Percentiles rank a stretch among this genome's conserved stretches.
Conservation (phyloP, 2,888 invertebrate species). For the Drosophila pseudotalamancana region DNA sequence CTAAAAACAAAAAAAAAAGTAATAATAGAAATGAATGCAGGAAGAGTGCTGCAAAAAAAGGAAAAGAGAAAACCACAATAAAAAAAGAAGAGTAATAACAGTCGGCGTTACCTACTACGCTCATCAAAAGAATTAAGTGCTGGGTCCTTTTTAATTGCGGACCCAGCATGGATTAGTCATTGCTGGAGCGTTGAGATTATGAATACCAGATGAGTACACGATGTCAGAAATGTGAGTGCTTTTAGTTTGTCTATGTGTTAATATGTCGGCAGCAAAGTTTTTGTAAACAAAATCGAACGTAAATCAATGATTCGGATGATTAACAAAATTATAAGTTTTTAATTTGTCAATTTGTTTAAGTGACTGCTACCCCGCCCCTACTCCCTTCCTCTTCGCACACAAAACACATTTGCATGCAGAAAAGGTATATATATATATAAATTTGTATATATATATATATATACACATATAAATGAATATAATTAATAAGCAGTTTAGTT, state of each 20-base stretch:
- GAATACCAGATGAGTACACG: slow-evolving; percentile 49
- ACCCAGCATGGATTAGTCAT: slow-evolving; percentile 67
- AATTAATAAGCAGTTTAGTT: slow-evolving; percentile 77
- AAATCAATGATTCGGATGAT: slow-evolving; percentile 31
- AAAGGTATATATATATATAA: slow-evolving; percentile 54
- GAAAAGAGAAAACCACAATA: slow-evolving; percentile 21
- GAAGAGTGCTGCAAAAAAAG: slow-evolving; percentile 47
- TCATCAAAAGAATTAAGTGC: slow-evolving; percentile 62
- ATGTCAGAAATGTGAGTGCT: slow-evolving; percentile 62
- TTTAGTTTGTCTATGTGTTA: slow-evolving; percentile 68
- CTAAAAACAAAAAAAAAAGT: slow-evolving; percentile 50
- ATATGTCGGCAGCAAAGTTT: slow-evolving; percentile 48
- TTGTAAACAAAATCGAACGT: slow-evolving; percentile 36
- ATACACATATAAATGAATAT: slow-evolving; percentile 70
- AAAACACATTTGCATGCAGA: slow-evolving; percentile 70
- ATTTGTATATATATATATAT: slow-evolving; percentile 46
- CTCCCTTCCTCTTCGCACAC: slow-evolving; percentile 38
- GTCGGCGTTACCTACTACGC: slow-evolving; percentile 74
- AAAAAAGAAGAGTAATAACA: slow-evolving; percentile 45
- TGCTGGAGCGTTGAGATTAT: slow-evolving; percentile 75
- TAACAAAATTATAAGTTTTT: slow-evolving; percentile 30
- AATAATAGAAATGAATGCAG: slow-evolving; percentile 24
- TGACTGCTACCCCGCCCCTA: slow-evolving; percentile 24
- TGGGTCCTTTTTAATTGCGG: slow-evolving; percentile 28
- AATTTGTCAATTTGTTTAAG: not conserved